Conservation (phyloP, 2,797 vertebrate genomes). For the Acanthurus tractus region DNA sequence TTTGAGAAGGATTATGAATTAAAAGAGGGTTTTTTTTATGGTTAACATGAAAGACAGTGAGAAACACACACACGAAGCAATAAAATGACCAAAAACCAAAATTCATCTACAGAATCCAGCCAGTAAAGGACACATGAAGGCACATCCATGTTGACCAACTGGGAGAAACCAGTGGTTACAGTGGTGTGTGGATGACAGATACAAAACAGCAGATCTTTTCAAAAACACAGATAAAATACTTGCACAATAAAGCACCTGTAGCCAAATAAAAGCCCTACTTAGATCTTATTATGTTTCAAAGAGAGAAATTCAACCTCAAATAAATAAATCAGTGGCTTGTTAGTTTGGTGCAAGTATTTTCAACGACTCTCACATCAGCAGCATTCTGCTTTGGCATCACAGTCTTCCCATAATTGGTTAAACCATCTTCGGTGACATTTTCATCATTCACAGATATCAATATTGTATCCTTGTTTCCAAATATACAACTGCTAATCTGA, state of each 20-base stretch:
- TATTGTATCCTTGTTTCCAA: constrained; percentile 55
- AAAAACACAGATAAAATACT: constrained; percentile 61
- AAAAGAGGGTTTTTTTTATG: constrained; percentile 22
- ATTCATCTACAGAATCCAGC: constrained; percentile 54
- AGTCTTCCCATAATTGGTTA: constrained; percentile 41
- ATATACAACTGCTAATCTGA: constrained; percentile 66
- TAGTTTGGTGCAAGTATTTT: constrained; percentile 63
- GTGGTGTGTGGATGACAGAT: constrained; percentile 70
- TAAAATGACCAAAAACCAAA: constrained; percentile 51
- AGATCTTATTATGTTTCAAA: too few species aligned
- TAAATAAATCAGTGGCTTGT: constrained; percentile 34
- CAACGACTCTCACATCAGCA: constrained; percentile 47
- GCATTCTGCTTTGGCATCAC: constrained; percentile 56
- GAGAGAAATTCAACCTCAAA: constrained; percentile 11
- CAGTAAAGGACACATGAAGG: constrained; percentile 49
- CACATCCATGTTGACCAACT: constrained; percentile 72
- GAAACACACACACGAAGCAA: constrained; percentile 53
- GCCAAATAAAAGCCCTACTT: constrained; percentile 28
- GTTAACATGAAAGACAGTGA: constrained; percentile 50
- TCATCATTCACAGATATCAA: constrained; percentile 44
- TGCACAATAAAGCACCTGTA: constrained; percentile 45
- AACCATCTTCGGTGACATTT: constrained; percentile 46
- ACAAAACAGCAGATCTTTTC: constrained; percentile 80
- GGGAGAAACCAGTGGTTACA: constrained; percentile 63
- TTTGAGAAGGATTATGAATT: constrained; percentile 17